phyloP scores from a whole-genome alignment of 2,113 vertebrate genomes.

The Hippopotamus amphibius region DNA sequence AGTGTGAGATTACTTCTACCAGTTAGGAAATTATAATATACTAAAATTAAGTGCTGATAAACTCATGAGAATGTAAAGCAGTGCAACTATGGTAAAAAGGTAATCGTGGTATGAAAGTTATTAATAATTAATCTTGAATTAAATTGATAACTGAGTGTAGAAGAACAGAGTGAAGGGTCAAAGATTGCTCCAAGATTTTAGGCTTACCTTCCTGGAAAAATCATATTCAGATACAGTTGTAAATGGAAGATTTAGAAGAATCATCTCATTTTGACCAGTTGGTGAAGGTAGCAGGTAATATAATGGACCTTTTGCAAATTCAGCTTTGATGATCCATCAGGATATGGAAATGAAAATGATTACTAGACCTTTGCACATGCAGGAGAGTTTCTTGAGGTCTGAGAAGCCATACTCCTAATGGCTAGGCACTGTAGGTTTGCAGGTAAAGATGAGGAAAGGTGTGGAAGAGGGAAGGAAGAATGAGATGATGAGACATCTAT shows the following conservation, averaged over 20 bases:
- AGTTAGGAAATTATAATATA: not conserved
- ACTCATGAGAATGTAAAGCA: not conserved
- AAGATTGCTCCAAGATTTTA: not conserved
- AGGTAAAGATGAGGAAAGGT: not conserved
- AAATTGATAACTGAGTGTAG: not conserved
- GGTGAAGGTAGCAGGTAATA: not conserved
- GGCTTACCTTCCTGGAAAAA: not conserved
- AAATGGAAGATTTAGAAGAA: not conserved
- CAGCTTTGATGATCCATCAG: not conserved
- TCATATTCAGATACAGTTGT: not conserved
- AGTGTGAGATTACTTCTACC: not conserved
- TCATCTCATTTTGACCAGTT: not conserved
- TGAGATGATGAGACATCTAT: not conserved
- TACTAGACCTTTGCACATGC: not conserved
- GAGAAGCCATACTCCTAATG: not conserved
- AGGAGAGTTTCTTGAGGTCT: not conserved
- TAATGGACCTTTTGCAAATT: not conserved
- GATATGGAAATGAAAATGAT: not conserved
- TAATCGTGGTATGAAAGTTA: not conserved
- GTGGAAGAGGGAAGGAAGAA: not conserved
- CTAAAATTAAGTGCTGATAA: not conserved
- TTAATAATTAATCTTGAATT: not conserved
- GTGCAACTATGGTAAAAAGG: not conserved
- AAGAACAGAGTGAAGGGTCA: not conserved
- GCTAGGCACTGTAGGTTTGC: not conserved